Conservation (phyloP, 2,113 vertebrate genomes). For the Ciconia boyciana region DNA sequence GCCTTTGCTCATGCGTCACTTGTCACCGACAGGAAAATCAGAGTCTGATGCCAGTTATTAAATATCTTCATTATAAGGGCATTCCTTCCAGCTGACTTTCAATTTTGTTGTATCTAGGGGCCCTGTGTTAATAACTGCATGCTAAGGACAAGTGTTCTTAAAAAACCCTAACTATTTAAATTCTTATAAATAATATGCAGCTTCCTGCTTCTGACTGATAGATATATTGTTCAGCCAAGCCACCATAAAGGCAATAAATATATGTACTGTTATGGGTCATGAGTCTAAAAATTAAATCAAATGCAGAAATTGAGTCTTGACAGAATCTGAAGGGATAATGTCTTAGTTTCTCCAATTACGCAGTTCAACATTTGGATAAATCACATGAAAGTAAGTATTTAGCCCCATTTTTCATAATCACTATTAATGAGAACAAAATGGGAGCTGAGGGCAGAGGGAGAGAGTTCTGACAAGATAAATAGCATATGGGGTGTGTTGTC, state of each 20-base stretch:
- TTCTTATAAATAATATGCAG: background rate
- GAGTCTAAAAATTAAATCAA: slow-evolving; percentile 63
- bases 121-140: background rate
- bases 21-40: background rate
- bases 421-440: slow-evolving; percentile 68
- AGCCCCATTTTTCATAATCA: slow-evolving; percentile 56
- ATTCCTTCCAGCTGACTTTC: slow-evolving; percentile 20
- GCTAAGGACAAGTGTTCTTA: slow-evolving; percentile 1
- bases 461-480: slow-evolving; percentile 70
- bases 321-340: slow-evolving; percentile 54
- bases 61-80: slow-evolving; percentile 49
- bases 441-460: slow-evolving; percentile 52
- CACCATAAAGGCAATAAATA: slow-evolving; percentile 27
- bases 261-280: slow-evolving; percentile 46
- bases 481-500: slow-evolving; percentile 69
- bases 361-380: slow-evolving; percentile 62
- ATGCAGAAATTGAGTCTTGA: slow-evolving; percentile 66
- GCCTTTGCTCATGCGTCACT: background rate
- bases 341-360: slow-evolving; percentile 55
- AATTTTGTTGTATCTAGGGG: slow-evolving; percentile 15
- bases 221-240: slow-evolving; percentile 6
- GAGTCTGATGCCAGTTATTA: background rate
- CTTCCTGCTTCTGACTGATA: slow-evolving; percentile 11
- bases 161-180: slow-evolving; percentile 14
- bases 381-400: slow-evolving; percentile 57